Conservation (phyloP, 2,797 vertebrate genomes). For the Malurus splendens region DNA sequence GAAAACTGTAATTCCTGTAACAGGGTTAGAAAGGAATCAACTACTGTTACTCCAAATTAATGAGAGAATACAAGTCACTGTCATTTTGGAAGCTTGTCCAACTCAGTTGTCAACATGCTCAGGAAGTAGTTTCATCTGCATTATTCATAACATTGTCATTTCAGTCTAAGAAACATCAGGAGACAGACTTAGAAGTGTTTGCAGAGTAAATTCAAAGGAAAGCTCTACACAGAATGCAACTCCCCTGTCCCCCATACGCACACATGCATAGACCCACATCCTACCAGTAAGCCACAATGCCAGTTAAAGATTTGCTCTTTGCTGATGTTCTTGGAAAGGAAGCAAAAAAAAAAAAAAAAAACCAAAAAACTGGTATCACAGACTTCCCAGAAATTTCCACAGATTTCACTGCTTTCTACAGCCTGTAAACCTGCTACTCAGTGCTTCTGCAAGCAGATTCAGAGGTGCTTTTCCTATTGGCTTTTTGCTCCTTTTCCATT, state of each 20-base stretch:
- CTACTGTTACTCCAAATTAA: not conserved
- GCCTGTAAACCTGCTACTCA: not conserved
- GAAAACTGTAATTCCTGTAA: not conserved
- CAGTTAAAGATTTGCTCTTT: not conserved
- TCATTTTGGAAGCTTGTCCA: not conserved
- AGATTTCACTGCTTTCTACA: not conserved
- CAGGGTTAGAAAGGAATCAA: not conserved
- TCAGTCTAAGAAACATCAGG: not conserved
- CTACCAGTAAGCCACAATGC: not conserved
- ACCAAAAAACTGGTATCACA: not conserved
- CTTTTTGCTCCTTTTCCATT: not conserved
- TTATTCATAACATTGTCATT: not conserved
- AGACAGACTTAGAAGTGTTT: not conserved
- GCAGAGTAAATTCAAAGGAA: not conserved
- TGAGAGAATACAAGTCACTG: not conserved
- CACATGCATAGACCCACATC: fast-evolving
- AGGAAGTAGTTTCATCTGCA: not conserved
- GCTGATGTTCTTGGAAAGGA: not conserved
- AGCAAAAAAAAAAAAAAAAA: not conserved
- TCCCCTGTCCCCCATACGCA: not conserved
- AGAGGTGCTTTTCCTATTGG: not conserved
- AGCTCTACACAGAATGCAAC: not conserved
- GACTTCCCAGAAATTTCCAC: not conserved
- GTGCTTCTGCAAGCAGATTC: not conserved
- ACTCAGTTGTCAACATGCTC: not conserved